Conservation (phyloP, 2,888 invertebrate genomes). For the Platynereis dumerilii region DNA sequence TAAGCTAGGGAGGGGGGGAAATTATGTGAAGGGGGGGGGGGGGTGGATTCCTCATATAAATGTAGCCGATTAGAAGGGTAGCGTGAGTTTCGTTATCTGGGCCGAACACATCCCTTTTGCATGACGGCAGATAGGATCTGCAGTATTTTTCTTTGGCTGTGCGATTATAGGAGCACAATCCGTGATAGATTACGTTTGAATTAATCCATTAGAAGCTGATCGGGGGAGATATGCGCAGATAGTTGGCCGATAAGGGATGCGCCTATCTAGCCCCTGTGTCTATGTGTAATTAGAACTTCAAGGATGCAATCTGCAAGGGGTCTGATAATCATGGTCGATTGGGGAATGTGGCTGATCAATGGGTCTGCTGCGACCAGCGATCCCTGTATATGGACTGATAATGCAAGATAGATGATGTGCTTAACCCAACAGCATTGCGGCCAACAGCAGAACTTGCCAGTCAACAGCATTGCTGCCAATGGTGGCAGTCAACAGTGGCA, state of each 20-base stretch:
- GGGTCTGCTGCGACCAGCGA: constrained; percentile 36
- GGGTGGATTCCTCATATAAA: constrained; percentile 8
- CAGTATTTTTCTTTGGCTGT: constrained; percentile 46
- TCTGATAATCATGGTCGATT: constrained; percentile 52
- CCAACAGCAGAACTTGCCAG: too few relatives aligned
- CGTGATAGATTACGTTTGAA: constrained; percentile 17
- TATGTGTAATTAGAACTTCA: constrained; percentile 53
- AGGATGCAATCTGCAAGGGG: constrained; percentile 40
- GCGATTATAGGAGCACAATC: not conserved
- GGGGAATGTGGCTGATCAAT: constrained; percentile 47
- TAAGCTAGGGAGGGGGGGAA: constrained; percentile 3
- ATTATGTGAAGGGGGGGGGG: not conserved
- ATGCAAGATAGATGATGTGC: constrained; percentile 48
- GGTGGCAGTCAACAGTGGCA: too few relatives aligned
- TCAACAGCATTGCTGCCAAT: too few relatives aligned
- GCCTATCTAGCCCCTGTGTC: constrained; percentile 45
- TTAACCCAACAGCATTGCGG: constrained; percentile 34
- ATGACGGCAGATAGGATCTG: constrained; percentile 43
- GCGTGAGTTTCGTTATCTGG: constrained; percentile 35
- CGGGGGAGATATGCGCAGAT: constrained; percentile 10
- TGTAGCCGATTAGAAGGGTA: not conserved
- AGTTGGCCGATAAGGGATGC: constrained; percentile 14
- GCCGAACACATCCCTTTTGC: constrained; percentile 38
- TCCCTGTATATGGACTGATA: constrained; percentile 42
- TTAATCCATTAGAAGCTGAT: constrained; percentile 28